phyloP scores from a whole-genome alignment of 2,113 vertebrate species.

The Ammodytes dubius region DNA sequence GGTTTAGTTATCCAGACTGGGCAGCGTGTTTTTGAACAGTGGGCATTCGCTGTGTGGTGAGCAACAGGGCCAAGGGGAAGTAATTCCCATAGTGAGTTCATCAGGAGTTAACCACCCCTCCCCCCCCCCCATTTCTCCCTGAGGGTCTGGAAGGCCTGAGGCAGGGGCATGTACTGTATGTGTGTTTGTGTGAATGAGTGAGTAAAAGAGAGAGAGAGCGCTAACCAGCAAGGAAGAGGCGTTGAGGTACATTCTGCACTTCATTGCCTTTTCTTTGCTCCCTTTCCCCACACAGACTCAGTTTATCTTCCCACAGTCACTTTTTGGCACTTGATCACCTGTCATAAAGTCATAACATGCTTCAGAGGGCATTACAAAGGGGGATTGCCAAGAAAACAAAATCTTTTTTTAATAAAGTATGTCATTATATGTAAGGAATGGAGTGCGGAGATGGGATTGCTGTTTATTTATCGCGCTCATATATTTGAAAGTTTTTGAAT shows the following conservation, averaged over 20 bases:
- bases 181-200: conserved; percentile 32
- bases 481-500: conserved; percentile 13
- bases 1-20: conserved; percentile 52
- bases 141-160: conserved; percentile 42
- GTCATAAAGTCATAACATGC: not conserved
- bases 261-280: no score
- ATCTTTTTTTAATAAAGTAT: not conserved
- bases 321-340: conserved; percentile 3
- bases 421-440: not conserved
- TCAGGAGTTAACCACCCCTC: conserved; percentile 65
- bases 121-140: conserved; percentile 8
- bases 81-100: conserved; percentile 69
- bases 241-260: not conserved
- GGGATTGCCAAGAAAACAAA: not conserved
- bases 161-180: conserved; percentile 34
- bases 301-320: conserved; percentile 19
- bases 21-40: conserved; percentile 18
- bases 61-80: conserved; percentile 49
- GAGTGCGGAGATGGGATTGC: not conserved
- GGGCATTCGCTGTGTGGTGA: conserved; percentile 47
- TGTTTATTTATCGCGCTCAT: not conserved
- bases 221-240: conserved; percentile 2
- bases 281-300: conserved; percentile 12
- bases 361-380: not conserved
- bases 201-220: not conserved